These are phyloP conservation scores for Apis florea DNA, from an alignment of 1,140 invertebrate species.

Conservation along the genomic window DNA sequence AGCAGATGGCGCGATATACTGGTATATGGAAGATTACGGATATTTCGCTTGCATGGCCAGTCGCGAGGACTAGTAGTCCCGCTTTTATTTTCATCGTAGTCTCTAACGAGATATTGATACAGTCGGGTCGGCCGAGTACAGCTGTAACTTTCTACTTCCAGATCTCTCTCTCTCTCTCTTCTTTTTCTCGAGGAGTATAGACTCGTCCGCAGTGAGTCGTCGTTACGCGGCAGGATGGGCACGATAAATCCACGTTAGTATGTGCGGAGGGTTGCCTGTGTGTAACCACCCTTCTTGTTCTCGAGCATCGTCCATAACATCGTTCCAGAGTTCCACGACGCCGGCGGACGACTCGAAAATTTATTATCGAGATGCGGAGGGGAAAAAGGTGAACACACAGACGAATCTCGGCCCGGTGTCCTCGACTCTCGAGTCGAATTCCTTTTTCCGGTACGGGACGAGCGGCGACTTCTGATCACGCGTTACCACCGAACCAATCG, in stretches of 20 bases:
- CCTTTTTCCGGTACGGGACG: constrained; percentile 39
- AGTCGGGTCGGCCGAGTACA: constrained; percentile 38
- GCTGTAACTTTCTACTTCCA: constrained; percentile 49
- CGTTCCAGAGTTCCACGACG: constrained; percentile 64
- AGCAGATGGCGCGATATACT: background rate
- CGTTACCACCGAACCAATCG: constrained; percentile 43
- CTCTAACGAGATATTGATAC: constrained; percentile 72
- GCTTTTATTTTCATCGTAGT: constrained; percentile 58
- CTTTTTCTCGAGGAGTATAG: constrained; percentile 26
- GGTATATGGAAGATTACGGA: constrained; percentile 27
- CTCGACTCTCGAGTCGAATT: constrained; percentile 1
- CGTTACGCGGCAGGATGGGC: constrained; percentile 60
- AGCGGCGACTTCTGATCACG: constrained; percentile 44
- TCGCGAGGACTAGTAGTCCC: constrained; percentile 25
- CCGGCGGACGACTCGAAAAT: constrained; percentile 63
- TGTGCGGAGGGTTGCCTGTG: constrained; percentile 64
- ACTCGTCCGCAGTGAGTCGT: constrained; percentile 59
- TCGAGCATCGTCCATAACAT: constrained; percentile 67
- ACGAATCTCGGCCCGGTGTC: constrained; percentile 31
- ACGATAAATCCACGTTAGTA: constrained; percentile 69
- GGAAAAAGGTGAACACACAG: constrained; percentile 45
- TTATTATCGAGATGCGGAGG: constrained; percentile 58
- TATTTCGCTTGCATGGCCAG: constrained; percentile 47
- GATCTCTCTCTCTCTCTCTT: too few relatives aligned
- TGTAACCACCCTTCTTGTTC: constrained; percentile 68